phyloP scores from a whole-genome alignment of 2,797 vertebrate genomes.

The Poeciliopsis presidionis region DNA sequence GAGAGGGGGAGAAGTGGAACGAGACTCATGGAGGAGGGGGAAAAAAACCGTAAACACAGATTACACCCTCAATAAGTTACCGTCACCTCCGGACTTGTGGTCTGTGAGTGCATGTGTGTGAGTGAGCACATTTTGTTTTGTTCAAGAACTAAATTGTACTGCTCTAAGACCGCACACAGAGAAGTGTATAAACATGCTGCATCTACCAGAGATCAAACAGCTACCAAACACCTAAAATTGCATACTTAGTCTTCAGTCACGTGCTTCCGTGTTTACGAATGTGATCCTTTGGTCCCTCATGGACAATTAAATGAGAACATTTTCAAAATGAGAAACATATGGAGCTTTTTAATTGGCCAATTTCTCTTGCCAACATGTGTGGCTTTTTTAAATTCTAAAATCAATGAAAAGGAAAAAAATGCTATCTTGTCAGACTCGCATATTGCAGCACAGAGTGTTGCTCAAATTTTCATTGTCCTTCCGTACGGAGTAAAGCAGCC shows the following conservation, averaged over 20 bases:
- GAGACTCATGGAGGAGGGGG: constrained; percentile 37
- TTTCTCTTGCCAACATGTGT: constrained; percentile 81
- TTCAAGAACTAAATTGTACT: constrained; percentile 24
- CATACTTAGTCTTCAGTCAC: constrained; percentile 36
- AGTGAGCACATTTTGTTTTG: constrained; percentile 5
- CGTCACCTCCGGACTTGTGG: constrained; percentile 5
- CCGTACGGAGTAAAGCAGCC: constrained; percentile 72
- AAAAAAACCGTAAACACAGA: constrained; percentile 36
- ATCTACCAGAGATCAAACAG: neutral
- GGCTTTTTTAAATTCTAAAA: constrained; percentile 68
- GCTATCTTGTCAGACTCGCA: constrained; percentile 64
- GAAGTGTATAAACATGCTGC: constrained; percentile 15
- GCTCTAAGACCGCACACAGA: constrained; percentile 28
- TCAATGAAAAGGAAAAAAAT: constrained; percentile 57
- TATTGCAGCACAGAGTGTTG: constrained; percentile 66
- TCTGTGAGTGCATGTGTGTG: neutral
- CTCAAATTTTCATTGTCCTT: constrained; percentile 73
- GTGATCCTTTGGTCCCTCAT: constrained; percentile 68
- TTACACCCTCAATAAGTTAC: constrained; percentile 38
- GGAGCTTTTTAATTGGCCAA: constrained; percentile 83
- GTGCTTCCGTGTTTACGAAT: constrained; percentile 43
- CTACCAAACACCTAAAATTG: constrained; percentile 5
- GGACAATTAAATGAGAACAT: constrained; percentile 81
- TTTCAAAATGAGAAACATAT: constrained; percentile 84
- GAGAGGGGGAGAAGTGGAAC: constrained; percentile 54